Conservation (phyloP, 2,888 invertebrate genomes). For the Dendrolimus pini region DNA sequence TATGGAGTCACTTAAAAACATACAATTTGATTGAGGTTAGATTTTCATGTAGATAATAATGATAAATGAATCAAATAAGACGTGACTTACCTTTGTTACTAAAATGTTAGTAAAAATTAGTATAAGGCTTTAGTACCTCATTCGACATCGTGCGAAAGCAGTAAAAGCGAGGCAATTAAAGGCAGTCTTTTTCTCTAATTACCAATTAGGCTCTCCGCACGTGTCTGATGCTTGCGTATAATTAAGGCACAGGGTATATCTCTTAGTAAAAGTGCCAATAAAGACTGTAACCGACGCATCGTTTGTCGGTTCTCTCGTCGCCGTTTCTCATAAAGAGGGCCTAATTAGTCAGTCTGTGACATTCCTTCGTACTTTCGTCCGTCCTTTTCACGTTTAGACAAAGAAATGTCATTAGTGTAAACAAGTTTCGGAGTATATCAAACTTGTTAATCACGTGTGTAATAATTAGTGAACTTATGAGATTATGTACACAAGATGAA, state of each 20-base stretch:
- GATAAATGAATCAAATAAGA: no score
- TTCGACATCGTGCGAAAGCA: background rate
- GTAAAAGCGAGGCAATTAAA: background rate
- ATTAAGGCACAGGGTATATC: background rate
- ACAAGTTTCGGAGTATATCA: background rate
- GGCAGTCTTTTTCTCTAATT: background rate
- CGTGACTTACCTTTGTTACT: no score
- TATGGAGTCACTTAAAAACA: no score
- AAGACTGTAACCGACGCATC: background rate
- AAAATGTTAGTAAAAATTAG: no score
- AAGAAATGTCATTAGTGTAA: background rate
- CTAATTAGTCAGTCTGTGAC: background rate
- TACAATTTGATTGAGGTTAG: no score
- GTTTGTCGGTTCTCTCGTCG: background rate
- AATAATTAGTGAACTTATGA: no score
- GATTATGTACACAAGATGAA: no score
- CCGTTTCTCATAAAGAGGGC: background rate
- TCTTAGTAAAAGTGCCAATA: background rate
- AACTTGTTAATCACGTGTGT: constrained; percentile 29
- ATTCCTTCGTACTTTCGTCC: background rate
- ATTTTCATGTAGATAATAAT: no score
- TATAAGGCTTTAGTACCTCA: background rate
- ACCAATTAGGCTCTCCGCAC: background rate
- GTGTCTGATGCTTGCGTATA: background rate
- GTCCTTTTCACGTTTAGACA: background rate